phyloP scores from a whole-genome alignment of 2,888 invertebrate species.

The Phrixothrix hirtus region DNA sequence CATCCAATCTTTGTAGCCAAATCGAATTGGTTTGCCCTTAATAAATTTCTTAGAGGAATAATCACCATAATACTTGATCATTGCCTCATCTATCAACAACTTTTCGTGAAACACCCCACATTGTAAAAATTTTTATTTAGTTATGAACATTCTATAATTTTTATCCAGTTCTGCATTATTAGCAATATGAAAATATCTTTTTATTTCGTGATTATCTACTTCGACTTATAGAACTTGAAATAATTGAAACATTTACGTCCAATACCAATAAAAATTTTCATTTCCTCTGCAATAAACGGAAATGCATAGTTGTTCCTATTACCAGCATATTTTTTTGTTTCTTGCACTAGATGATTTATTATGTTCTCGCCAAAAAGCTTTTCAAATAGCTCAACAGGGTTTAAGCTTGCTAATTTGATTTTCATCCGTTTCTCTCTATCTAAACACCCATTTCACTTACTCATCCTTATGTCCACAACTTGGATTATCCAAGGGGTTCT shows the following conservation, averaged over 20 bases:
- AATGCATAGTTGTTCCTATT: too few species aligned
- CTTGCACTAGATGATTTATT: not conserved
- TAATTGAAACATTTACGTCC: not conserved
- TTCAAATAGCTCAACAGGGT: not conserved
- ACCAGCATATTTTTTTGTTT: not conserved
- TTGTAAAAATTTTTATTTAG: not conserved
- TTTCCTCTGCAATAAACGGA: not conserved
- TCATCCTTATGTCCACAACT: not conserved
- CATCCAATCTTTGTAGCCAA: not conserved
- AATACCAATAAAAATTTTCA: not conserved
- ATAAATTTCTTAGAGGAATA: not conserved
- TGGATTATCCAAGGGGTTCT: not conserved
- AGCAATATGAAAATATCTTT: not conserved
- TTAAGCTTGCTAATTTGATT: not conserved
- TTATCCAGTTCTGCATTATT: not conserved
- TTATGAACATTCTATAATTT: not conserved
- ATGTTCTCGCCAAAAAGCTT: not conserved
- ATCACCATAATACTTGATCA: not conserved
- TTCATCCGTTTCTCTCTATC: not conserved
- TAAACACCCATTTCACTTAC: not conserved
- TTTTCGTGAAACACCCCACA: not conserved
- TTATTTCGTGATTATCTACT: not conserved
- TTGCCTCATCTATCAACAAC: not conserved
- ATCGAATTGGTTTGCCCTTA: not conserved
- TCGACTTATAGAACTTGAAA: not conserved